These are phyloP conservation scores for Cavia aperea DNA, from an alignment of 2,113 vertebrate genomes.

Conservation along the genomic window DNA sequence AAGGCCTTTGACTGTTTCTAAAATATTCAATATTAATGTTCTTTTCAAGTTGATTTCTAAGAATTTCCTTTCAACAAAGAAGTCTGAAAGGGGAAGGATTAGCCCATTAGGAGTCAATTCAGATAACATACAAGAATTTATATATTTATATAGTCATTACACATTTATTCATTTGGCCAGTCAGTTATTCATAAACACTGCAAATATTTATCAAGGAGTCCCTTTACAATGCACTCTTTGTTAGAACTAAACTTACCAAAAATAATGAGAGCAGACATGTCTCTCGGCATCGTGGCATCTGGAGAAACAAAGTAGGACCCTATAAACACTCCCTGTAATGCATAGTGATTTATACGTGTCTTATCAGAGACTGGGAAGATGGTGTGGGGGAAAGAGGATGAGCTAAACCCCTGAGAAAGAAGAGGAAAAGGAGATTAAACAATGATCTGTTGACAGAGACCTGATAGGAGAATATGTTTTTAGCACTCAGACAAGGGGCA, in stretches of 20 bases:
- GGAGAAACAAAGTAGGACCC: neutral
- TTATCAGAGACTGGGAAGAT: neutral
- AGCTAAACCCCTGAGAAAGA: neutral
- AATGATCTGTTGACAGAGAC: neutral
- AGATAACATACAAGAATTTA: neutral
- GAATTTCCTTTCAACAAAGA: constrained; percentile 56
- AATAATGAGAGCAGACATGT: neutral
- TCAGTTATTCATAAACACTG: constrained; percentile 1
- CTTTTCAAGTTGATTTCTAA: constrained; percentile 41
- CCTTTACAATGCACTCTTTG: neutral
- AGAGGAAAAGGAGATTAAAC: neutral
- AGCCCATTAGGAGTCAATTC: constrained; percentile 29
- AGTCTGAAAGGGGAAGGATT: constrained; percentile 5
- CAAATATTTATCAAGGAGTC: neutral
- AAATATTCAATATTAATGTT: constrained; percentile 66
- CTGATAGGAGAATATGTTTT: neutral
- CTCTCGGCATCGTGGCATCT: neutral
- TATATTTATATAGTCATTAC: neutral
- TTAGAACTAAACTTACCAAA: neutral
- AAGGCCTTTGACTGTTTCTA: constrained; percentile 53
- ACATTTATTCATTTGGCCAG: neutral
- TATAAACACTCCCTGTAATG: neutral
- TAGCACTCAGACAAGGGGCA: neutral
- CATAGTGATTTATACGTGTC: neutral
- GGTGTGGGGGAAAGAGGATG: neutral